A percentile compares a stretch with the other conserved stretches of the same genome.
These are phyloP conservation scores for Nysson spinosus DNA, from an alignment of 2,888 invertebrate genomes.

Conservation along the genomic window DNA sequence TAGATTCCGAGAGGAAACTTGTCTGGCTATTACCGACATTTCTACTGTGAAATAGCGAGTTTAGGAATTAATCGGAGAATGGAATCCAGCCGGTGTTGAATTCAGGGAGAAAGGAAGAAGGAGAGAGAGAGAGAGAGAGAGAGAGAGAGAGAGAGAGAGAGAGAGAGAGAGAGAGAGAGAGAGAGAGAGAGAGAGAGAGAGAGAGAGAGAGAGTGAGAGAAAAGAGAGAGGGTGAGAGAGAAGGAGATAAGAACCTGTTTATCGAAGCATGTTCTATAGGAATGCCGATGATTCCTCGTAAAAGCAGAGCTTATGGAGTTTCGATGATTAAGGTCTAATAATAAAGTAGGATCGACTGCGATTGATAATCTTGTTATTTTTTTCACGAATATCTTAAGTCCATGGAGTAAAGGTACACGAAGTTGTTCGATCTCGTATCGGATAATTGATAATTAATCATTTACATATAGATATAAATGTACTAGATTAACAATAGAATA, in stretches of 20 bases:
- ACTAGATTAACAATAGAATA: too few relatives aligned
- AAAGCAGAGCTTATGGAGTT: not conserved
- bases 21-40: not conserved
- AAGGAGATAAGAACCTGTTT: slow-evolving; percentile 44
- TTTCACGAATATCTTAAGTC: too few relatives aligned
- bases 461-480: too few relatives aligned
- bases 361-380: not conserved
- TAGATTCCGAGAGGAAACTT: not conserved
- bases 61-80: slow-evolving; percentile 9
- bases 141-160: slow-evolving; percentile 2
- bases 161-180: not conserved
- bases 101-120: not conserved
- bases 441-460: too few relatives aligned
- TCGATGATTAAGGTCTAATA: not conserved
- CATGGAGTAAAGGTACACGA: too few relatives aligned
- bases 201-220: not conserved
- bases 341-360: not conserved
- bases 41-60: not conserved
- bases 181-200: not conserved
- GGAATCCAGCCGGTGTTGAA: slow-evolving; percentile 16
- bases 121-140: not conserved
- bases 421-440: too few relatives aligned
- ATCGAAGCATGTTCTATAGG: slow-evolving; percentile 30
- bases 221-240: slow-evolving; percentile 1
- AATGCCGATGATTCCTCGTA: slow-evolving; percentile 1